Base-by-base conservation (phyloP, 2,888 invertebrate genomes). In the Hetaerina titia region DNA sequence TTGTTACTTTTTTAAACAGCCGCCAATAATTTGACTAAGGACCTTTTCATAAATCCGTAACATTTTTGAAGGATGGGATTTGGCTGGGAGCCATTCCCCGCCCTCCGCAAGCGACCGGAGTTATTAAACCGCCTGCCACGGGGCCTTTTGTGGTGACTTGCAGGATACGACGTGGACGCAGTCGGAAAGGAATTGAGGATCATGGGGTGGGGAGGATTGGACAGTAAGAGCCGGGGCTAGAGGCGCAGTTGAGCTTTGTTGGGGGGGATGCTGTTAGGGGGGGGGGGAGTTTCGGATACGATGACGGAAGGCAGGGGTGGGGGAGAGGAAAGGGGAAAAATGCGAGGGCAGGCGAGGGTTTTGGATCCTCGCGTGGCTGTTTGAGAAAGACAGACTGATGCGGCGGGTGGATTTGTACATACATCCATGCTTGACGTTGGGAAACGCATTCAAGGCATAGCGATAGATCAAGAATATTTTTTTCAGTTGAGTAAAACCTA, bases 101-200 rank as follows among this genome's bases (percentile, higher is more conserved):
- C 11, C 69, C n/a, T 69, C 31, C 8, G 81, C 81, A 31, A 31
- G 81, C 9, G n/a, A 31, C 69, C n/a, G 22, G 69, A 81, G 81
- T 81, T 81, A 81, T 81, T 81, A 81, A 81, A 81, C 81, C 81
- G 31, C 81, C 81, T 81, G 81, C 81, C 81, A 81, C 81, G 31
- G n/a, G 31, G 13, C 31, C 81, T 22, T 81, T 81, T 81, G 81
- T 81, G 81, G 81, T 31, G 11, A 81, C 81, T 81, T 81, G 15
- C 81, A 81, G 81, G 81, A 81, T 81, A 81, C 81, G 81, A 11
- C 81, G 81, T 31, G 81, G 81, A 81, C 81, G 31, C 81, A 81
- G 81, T 81, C 81, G 81, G 81, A 81, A 81, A 81, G n/a, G 81
- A n/a, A 81, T 22, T 81, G 25, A 31, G 81, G 81, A 31, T 81